Conservation (phyloP, 2,113 vertebrate species). For the Chrysemys picta region DNA sequence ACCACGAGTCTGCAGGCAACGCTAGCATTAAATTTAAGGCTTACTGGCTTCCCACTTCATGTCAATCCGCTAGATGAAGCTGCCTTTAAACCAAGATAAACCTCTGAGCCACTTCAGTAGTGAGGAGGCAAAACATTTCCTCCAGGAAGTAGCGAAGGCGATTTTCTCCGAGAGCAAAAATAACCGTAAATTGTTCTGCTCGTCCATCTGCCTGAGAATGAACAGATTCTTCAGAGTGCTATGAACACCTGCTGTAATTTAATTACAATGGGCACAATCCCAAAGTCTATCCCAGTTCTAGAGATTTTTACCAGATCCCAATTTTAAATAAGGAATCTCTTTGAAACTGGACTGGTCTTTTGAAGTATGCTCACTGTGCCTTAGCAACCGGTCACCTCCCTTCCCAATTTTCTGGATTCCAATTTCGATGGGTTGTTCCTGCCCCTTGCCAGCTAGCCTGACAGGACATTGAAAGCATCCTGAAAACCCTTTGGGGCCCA, state of each 20-base stretch:
- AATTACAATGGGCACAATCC: neutral
- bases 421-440: neutral
- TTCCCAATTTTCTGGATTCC: neutral
- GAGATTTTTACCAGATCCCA: neutral
- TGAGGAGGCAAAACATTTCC: neutral
- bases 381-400: neutral
- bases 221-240: neutral
- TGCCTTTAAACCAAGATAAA: neutral
- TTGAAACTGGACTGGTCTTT: neutral
- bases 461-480: neutral
- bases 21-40: neutral
- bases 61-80: neutral
- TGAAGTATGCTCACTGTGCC: neutral
- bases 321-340: neutral
- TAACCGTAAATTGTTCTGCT: neutral
- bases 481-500: no score
- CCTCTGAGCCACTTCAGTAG: neutral
- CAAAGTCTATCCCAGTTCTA: neutral
- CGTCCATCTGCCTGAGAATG: neutral
- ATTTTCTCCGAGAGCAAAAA: neutral
- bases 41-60: neutral
- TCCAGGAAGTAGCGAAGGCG: neutral
- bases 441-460: neutral
- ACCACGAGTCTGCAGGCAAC: neutral
- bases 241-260: neutral